phyloP scores from a whole-genome alignment of 2,797 vertebrate species.

The Malurus splendens region DNA sequence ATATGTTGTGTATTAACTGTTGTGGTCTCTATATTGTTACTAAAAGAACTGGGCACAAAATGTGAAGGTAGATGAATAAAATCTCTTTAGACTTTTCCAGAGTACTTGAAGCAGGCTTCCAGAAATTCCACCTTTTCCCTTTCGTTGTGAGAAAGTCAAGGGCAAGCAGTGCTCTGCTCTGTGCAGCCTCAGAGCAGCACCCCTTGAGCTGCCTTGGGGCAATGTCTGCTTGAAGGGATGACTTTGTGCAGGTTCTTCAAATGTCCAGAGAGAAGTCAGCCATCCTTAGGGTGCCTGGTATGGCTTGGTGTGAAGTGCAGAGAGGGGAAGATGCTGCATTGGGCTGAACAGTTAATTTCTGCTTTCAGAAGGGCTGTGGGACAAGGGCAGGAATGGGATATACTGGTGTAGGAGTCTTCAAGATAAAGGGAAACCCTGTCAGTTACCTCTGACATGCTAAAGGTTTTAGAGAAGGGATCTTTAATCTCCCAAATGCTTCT shows the following conservation, averaged over 20 bases:
- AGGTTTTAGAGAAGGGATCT: background rate
- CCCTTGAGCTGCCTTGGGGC: background rate
- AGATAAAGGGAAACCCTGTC: background rate
- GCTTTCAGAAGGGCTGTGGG: background rate
- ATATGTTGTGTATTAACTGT: background rate
- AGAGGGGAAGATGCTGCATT: background rate
- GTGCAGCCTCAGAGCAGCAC: background rate
- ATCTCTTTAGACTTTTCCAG: background rate
- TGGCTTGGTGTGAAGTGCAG: background rate
- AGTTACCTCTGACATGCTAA: background rate
- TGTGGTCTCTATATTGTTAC: background rate
- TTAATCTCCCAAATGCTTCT: slow-evolving; percentile 43
- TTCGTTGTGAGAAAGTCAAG: background rate
- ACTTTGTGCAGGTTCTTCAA: background rate
- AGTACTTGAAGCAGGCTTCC: background rate
- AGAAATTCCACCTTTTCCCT: background rate
- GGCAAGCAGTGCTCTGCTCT: background rate
- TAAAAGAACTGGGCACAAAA: background rate
- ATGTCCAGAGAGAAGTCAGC: background rate
- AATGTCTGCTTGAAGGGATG: background rate
- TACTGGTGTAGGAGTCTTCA: background rate
- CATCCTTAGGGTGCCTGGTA: background rate
- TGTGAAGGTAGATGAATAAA: background rate
- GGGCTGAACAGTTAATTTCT: background rate
- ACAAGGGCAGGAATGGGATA: background rate